Evolutionary conservation across 2,113 vertebrate genomes (phyloP), one percentile per base, ranked within the genome.

Genomic region (Pyxicephalus adspersus): DNA sequence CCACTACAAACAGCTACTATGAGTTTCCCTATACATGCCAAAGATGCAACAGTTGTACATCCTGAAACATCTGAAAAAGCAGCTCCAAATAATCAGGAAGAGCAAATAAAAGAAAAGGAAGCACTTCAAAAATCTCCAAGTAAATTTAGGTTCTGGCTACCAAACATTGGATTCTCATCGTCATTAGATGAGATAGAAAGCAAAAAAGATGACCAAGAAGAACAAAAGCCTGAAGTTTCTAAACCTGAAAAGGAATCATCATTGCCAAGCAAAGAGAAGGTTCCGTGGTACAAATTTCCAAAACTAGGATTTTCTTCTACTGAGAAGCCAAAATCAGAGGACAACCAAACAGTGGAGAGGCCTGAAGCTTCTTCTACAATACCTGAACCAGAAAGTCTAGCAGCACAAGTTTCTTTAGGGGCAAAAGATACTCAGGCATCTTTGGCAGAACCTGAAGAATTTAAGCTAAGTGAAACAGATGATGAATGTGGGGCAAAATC

Each of bases 271-370:
- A 85, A 57, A 28, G 92, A 93, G 83, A 91, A 87, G 87, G 19
- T 80, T 0, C 84, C 89, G 57, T 94, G 94, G 94, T 92, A 93
- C 83, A 87, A 85, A 34, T 83, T 94, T 23, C 92, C 93, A 67
- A 93, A 81, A 26, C 52, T 94, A 34, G 90, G 90, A 15, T 93
- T 94, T 85, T 90, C 93, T 8, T 87, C 92, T 5, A 26, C 87
- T 52, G 88, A 89, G 84, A 92, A 88, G 55, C 52, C 76, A 50
- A 83, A 83, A 45, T 55, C 70, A 3, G 0, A 18, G 0, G 86
- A 84, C 20, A 88, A 84, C 84, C 87, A 77, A 0, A 74, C 80
- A 8, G 84, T 72, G 20, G 26, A 68, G 16, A 76, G 52, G 13
- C 11, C 60, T 3, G 74, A 73, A 73, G 18, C 9, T 52, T n/a